phyloP scores from a whole-genome alignment of 2,113 vertebrate species.

The Ptychochromis oligacanthus region DNA sequence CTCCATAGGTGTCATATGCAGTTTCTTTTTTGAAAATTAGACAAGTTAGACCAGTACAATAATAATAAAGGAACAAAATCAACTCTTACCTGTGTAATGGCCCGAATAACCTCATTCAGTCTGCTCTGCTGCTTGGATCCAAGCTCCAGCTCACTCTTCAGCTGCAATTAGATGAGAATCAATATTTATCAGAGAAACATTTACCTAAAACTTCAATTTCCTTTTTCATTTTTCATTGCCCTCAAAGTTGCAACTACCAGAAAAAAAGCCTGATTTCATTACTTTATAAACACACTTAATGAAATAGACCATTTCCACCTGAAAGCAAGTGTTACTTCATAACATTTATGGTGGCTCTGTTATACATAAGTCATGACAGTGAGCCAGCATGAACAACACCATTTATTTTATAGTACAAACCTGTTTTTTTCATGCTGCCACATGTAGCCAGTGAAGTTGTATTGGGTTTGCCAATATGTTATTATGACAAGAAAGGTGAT shows the following conservation, averaged over 20 bases:
- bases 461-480: background rate
- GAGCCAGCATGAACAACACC: too few species aligned
- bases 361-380: too few species aligned
- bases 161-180: slow-evolving; percentile 66
- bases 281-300: background rate
- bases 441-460: background rate
- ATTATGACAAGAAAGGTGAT: background rate
- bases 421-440: background rate
- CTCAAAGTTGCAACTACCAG: too few species aligned
- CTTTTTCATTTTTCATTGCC: too few species aligned
- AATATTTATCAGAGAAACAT: too few species aligned
- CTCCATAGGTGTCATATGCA: background rate
- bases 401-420: background rate
- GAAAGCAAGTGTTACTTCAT: too few species aligned
- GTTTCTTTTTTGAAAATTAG: background rate
- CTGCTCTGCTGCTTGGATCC: slow-evolving; percentile 87
- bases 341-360: background rate
- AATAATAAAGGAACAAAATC: background rate
- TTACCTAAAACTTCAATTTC: background rate
- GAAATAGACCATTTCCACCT: too few species aligned
- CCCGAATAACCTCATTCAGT: slow-evolving; percentile 91
- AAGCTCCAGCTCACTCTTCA: slow-evolving; percentile 86
- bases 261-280: background rate
- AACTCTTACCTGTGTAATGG: slow-evolving; percentile 86
- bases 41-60: too few species aligned